Base-by-base conservation (phyloP, 2,888 invertebrate genomes). In the Spodoptera picta region DNA sequence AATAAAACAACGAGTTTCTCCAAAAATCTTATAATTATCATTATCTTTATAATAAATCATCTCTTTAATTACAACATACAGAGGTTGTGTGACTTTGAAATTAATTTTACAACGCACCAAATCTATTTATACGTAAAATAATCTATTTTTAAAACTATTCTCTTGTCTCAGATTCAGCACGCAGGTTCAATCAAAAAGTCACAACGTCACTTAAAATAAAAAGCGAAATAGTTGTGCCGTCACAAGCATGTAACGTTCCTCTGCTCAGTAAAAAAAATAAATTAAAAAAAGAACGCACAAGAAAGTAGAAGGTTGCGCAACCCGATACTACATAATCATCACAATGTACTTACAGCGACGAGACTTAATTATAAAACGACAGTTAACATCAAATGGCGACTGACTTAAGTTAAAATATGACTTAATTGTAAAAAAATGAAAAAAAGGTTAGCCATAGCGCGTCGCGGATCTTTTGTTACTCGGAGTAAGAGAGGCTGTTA, bases 361-460 rank as follows among this genome's bases (percentile, higher is more conserved):
- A 57, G 84, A 86, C 83, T 87, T 85, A 87, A 83, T 87, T 85
- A 87, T 36, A 83, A 85, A 85, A 83, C 85, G 83, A 83, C 77
- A 85, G 82, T 76, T 78, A 87, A 84, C 82, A 89, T 90, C 90
- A 92, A 77, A 94, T 94, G 94, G 94, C 92, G 91, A 90, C 90
- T 93, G 92, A 92, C 93, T 94, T 92, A 92, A 64, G 59, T 77
- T 84, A 83, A 87, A 74, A 75, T 61, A 85, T 87, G 87, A 89
- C 90, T 90, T 92, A 91, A 80, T 83, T 81, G 73, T 79, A 82
- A 82, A 84, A 80, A 80, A 75, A 64, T 11, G 1, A 10, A 58
- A 81, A 82, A 82, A 83, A 82, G 81, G 83, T 83, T 77, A 77
- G 84, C 83, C 87, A 73, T 71, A 81, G 82, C 87, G 84, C 84